phyloP scores from a whole-genome alignment of 2,113 vertebrate genomes.

The Zeus faber region DNA sequence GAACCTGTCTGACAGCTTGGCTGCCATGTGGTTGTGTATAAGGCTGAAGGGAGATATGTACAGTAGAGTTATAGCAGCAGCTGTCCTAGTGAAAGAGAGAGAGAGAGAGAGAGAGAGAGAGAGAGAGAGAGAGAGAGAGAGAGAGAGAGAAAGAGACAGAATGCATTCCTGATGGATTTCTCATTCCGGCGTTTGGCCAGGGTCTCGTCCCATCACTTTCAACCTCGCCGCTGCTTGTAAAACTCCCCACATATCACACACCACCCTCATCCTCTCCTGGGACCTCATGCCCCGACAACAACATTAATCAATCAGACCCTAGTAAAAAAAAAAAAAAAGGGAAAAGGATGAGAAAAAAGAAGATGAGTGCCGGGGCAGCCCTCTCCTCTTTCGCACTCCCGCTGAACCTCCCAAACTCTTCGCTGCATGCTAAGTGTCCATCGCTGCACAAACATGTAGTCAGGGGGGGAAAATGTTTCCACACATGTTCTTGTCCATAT shows the following conservation, averaged over 20 bases:
- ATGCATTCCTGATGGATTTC: constrained; percentile 89
- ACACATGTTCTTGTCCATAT: constrained; percentile 78
- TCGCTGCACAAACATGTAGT: constrained; percentile 57
- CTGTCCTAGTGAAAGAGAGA: constrained; percentile 75
- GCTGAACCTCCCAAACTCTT: constrained; percentile 44
- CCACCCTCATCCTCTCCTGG: constrained; percentile 75
- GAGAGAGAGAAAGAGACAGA: constrained; percentile 49
- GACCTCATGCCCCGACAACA: constrained; percentile 71
- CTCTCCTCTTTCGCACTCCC: constrained; percentile 65
- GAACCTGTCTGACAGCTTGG: constrained; percentile 48
- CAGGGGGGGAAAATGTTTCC: constrained; percentile 67
- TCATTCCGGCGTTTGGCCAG: constrained; percentile 84
- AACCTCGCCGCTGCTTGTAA: constrained; percentile 83
- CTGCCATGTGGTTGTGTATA: constrained; percentile 55
- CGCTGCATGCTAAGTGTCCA: constrained; percentile 62
- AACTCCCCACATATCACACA: constrained; percentile 83
- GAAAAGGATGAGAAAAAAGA: too few species aligned
- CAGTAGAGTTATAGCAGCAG: constrained; percentile 82
- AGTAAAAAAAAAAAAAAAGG: constrained; percentile 47
- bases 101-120: constrained; percentile 31
- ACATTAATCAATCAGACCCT: constrained; percentile 76
- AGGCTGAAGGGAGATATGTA: constrained; percentile 63
- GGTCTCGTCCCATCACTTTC: constrained; percentile 84
- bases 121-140: background rate
- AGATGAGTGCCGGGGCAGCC: constrained; percentile 37